A percentile compares a stretch with the other conserved stretches of the same genome.
phyloP scores from a whole-genome alignment of 2,113 vertebrate genomes.

The Lophius piscatorius region DNA sequence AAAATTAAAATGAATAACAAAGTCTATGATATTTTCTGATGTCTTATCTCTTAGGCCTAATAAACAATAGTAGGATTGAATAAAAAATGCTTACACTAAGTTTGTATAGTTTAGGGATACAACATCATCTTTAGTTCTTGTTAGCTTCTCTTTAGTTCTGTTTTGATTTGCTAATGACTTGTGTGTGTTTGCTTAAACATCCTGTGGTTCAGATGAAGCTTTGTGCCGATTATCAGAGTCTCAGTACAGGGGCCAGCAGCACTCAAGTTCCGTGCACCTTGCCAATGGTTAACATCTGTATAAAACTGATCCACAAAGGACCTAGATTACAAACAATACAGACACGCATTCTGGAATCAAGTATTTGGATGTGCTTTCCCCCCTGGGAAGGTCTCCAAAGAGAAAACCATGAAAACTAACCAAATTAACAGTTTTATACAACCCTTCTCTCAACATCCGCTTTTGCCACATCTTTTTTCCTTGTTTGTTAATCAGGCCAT shows the following conservation, averaged over 20 bases:
- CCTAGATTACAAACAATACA: slow-evolving; percentile 27
- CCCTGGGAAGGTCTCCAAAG: too few relatives aligned
- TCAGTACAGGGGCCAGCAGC: slow-evolving; percentile 43
- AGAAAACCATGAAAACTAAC: too few relatives aligned
- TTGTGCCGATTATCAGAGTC: slow-evolving; percentile 26
- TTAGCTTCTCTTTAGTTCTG: slow-evolving; percentile 18
- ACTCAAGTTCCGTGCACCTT: slow-evolving; percentile 18
- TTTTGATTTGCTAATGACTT: slow-evolving; percentile 27
- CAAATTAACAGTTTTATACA: too few relatives aligned
- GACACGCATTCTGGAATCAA: slow-evolving; percentile 9
- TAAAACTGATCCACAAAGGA: slow-evolving; percentile 18
- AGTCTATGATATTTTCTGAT: too few relatives aligned
- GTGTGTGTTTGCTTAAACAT: slow-evolving; percentile 27
- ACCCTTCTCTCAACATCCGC: too few relatives aligned
- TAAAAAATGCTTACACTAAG: slow-evolving; percentile 3
- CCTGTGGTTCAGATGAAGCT: slow-evolving; percentile 17
- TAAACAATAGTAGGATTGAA: too few relatives aligned
- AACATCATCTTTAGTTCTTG: slow-evolving; percentile 14
- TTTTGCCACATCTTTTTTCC: too few relatives aligned
- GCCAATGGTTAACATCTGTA: slow-evolving; percentile 42
- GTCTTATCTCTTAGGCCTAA: too few relatives aligned
- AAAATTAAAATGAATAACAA: too few relatives aligned
- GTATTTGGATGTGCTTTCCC: not conserved
- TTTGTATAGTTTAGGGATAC: slow-evolving; percentile 3
- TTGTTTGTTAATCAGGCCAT: too few relatives aligned